Evolutionary conservation across 2,113 vertebrate species (phyloP).

Genomic region (Rutilus rutilus): DNA sequence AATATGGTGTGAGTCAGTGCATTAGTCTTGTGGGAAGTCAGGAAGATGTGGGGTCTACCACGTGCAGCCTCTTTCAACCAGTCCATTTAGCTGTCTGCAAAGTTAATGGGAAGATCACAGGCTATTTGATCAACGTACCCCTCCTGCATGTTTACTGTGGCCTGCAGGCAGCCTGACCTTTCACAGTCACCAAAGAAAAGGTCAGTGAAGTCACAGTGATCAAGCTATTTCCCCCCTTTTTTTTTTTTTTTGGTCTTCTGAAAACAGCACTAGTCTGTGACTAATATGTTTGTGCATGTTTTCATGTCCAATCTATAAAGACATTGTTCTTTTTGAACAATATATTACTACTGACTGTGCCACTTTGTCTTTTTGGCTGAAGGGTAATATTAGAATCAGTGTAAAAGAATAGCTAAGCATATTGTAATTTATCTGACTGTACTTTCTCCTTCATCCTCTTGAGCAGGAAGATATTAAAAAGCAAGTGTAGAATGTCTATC

Average conservation of each 20-base stretch:
- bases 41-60: not conserved
- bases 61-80: not conserved
- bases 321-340: slow-evolving; percentile 5
- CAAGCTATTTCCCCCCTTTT: not conserved
- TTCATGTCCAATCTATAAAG: not conserved
- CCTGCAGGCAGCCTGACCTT: slow-evolving; percentile 31
- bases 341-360: not conserved
- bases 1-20: not conserved
- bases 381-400: not conserved
- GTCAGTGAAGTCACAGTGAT: not conserved
- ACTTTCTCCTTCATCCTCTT: not conserved
- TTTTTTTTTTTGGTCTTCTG: not conserved
- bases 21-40: not conserved
- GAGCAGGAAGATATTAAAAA: not conserved
- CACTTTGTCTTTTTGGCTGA: not conserved
- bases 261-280: not conserved
- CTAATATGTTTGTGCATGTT: not conserved
- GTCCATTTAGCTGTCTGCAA: not conserved
- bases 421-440: not conserved
- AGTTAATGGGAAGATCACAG: not conserved
- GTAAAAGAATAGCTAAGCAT: not conserved
- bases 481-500: not conserved
- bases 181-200: slow-evolving; percentile 32
- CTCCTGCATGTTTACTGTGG: slow-evolving; percentile 17
- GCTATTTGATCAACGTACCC: not conserved